Conservation (phyloP, 2,113 vertebrate species). For the Carettochelys insculpta region DNA sequence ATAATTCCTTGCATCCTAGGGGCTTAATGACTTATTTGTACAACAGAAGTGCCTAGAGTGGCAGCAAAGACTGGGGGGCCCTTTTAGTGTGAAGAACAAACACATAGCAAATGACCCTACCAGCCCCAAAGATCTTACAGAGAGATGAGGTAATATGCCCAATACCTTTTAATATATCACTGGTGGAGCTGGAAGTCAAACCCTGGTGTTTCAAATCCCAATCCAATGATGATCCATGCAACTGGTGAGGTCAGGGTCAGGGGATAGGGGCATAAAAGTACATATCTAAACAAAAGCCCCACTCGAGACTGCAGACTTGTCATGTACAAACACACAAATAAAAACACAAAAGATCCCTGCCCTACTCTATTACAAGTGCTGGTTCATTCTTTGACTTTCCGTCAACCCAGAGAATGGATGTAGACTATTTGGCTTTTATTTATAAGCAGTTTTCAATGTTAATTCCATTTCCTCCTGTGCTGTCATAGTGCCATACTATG, state of each 20-base stretch:
- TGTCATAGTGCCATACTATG: background rate
- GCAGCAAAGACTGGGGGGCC: background rate
- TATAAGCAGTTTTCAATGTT: background rate
- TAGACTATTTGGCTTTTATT: background rate
- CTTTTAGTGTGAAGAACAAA: background rate
- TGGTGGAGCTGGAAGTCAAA: background rate
- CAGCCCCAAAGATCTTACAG: background rate
- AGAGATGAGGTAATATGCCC: background rate
- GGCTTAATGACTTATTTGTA: background rate
- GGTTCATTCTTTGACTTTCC: background rate
- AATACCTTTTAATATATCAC: background rate
- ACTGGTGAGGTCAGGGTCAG: background rate
- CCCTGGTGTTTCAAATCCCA: background rate
- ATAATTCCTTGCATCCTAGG: background rate
- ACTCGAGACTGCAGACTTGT: rapidly evolving
- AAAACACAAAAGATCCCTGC: background rate
- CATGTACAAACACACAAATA: background rate
- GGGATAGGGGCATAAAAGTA: background rate
- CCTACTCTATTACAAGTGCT: background rate
- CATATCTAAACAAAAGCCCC: background rate
- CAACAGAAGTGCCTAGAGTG: background rate
- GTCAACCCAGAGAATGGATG: background rate
- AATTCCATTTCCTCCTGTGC: background rate
- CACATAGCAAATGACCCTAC: background rate
- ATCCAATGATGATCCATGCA: background rate